Base-by-base conservation (phyloP, 2,888 invertebrate genomes). In the Plemyria rubiginata region DNA sequence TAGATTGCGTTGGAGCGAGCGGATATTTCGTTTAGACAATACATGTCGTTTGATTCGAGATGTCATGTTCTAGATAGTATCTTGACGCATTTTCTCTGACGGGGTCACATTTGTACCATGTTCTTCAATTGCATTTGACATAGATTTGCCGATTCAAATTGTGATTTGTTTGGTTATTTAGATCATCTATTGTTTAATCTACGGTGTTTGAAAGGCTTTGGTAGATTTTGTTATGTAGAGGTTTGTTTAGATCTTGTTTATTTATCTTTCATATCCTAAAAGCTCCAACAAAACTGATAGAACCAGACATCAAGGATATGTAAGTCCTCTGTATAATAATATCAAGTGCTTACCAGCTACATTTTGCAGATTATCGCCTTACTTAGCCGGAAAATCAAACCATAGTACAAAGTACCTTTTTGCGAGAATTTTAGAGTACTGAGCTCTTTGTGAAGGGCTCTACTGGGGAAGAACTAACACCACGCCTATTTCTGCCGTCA, bases 101-200 rank as follows among this genome's bases (percentile, higher is more conserved):
- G 85, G 90, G 91, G 90, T 91, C 91, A 90, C 82, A 80, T 77
- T 45, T 74, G 74, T 76, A 86, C 84, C 87, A 84, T 83, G 88
- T 82, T 86, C 82, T 87, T 86, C 88, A 85, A 89, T 91, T 90
- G 87, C 83, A 82, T 85, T 87, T 86, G 88, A 90, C 89, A 89
- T 77, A 85, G 84, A 84, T 80, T 73, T 66, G 71, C 73, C 60
- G 72, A 73, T 74, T 68, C 66, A 68, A 60, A 58, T 74, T 78
- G 75, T 77, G 69, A 73, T 78, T 78, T 79, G 77, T 81, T 81
- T 80, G 73, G 75, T 63, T 81, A 80, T 84, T 76, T 78, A 79
- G 82, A 85, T 83, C 79, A 81, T 77, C 75, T 77, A 70, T 74
- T 78, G 84, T 84, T 84, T 83, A 78, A 79, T 75, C 73, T 73